Evolutionary conservation across 2,113 vertebrate genomes (phyloP).

Genomic region (Promerops cafer): DNA sequence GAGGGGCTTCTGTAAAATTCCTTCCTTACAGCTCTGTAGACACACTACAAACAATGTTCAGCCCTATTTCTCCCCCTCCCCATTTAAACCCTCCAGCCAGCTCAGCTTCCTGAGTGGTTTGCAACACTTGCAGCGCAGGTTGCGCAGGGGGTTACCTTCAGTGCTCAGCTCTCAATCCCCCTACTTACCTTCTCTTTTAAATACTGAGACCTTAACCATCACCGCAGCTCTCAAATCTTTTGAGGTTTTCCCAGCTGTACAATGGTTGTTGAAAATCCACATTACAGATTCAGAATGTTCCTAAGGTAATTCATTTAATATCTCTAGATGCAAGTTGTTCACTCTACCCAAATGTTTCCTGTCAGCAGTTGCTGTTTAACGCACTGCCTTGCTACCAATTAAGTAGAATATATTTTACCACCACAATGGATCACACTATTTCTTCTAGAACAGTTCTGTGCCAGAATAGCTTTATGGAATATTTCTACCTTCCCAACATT

Average conservation of each 20-base stretch:
- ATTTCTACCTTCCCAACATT: not conserved
- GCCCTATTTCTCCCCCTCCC: not conserved
- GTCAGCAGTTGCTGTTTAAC: not conserved
- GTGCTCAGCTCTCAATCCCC: not conserved
- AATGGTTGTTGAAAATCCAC: not conserved
- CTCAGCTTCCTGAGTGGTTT: not conserved
- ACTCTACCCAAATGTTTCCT: not conserved
- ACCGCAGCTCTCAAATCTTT: not conserved
- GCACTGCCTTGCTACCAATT: not conserved
- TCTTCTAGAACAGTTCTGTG: not conserved
- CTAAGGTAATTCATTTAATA: not conserved
- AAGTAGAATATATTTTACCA: not conserved
- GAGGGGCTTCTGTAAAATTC: not conserved
- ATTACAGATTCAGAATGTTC: not conserved
- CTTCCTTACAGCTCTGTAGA: not conserved
- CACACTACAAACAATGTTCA: not conserved
- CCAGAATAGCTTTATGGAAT: not conserved
- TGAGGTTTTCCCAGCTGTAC: not conserved
- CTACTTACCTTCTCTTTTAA: not conserved
- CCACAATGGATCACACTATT: not conserved
- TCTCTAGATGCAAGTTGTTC: not conserved
- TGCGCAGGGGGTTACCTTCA: fast-evolving
- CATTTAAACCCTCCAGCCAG: not conserved
- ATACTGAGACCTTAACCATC: not conserved
- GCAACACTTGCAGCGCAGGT: not conserved